Evolutionary conservation across 2,113 vertebrate genomes (phyloP).

Genomic region (Hypomesus transpacificus): DNA sequence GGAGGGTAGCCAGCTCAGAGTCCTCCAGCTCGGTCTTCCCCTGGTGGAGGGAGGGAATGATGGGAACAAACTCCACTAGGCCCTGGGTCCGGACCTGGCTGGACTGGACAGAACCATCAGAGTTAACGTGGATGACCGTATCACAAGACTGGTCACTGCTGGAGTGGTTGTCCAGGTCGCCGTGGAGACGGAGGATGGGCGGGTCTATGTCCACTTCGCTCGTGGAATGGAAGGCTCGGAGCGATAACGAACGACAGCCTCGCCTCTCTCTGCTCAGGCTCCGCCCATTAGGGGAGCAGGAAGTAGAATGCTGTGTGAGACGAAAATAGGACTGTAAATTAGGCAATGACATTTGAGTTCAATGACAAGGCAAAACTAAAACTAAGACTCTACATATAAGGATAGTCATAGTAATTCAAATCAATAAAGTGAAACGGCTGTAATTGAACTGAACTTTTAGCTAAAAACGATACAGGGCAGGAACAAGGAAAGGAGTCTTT

Average conservation of each 20-base stretch:
- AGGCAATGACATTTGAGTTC: neutral
- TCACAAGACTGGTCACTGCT: conserved; percentile 96
- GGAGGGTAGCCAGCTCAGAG: conserved; percentile 57
- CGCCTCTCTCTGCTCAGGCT: conserved; percentile 88
- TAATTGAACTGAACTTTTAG: neutral
- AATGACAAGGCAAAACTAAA: neutral
- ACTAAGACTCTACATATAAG: neutral
- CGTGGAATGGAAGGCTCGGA: conserved; percentile 86
- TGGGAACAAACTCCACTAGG: conserved; percentile 89
- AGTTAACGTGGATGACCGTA: conserved; percentile 90
- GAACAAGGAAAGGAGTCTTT: neutral
- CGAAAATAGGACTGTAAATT: conserved; percentile 10
- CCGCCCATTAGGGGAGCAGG: conserved; percentile 89
- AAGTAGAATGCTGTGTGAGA: conserved; percentile 77
- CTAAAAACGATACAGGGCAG: neutral
- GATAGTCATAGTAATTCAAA: too few species aligned
- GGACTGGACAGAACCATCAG: conserved; percentile 81
- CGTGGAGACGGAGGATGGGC: conserved; percentile 77
- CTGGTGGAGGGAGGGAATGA: conserved; percentile 91
- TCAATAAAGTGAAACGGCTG: neutral
- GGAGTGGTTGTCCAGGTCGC: conserved; percentile 86
- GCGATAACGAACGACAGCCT: conserved; percentile 78
- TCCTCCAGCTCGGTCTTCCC: conserved; percentile 71
- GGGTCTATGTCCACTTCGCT: conserved; percentile 79
- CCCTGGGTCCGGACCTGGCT: conserved; percentile 79